phyloP scores from a whole-genome alignment of 2,888 invertebrate species.

The Erebia ligea region DNA sequence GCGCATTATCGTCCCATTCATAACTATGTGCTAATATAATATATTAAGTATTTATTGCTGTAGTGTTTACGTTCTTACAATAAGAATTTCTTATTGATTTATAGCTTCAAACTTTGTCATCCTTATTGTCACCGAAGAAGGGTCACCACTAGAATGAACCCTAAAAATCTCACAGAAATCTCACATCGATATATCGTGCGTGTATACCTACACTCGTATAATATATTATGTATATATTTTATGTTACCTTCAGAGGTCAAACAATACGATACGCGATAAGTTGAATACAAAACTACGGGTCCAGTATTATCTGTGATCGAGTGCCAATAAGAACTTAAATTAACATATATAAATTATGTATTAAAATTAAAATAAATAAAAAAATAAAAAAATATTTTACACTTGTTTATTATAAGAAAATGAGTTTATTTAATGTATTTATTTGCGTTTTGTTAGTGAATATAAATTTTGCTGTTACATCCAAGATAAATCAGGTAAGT shows the following conservation, averaged over 20 bases:
- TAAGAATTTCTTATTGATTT: not conserved
- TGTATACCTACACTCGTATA: not conserved
- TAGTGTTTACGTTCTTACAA: too few species aligned
- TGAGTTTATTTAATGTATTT: slow-evolving; percentile 5
- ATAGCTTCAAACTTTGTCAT: not conserved
- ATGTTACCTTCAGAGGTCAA: slow-evolving; percentile 11
- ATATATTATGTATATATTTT: not conserved
- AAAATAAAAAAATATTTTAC: not conserved
- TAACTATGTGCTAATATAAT: too few species aligned
- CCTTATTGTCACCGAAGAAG: not conserved
- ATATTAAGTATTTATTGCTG: too few species aligned
- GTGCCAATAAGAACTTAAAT: not conserved
- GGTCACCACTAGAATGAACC: not conserved
- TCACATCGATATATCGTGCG: not conserved
- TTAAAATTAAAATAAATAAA: not conserved
- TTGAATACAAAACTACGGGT: not conserved
- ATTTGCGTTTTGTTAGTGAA: slow-evolving; percentile 5
- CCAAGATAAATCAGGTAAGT: slow-evolving; percentile 1
- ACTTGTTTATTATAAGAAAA: not conserved
- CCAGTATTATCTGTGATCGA: slow-evolving; percentile 2
- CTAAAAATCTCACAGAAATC: not conserved
- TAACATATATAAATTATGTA: not conserved
- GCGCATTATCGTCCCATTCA: too few species aligned
- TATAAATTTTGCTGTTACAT: not conserved
- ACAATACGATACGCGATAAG: not conserved